Evolutionary conservation across 2,888 invertebrate species (phyloP).

Genomic region (Ashinkailepas kermadecensis): DNA sequence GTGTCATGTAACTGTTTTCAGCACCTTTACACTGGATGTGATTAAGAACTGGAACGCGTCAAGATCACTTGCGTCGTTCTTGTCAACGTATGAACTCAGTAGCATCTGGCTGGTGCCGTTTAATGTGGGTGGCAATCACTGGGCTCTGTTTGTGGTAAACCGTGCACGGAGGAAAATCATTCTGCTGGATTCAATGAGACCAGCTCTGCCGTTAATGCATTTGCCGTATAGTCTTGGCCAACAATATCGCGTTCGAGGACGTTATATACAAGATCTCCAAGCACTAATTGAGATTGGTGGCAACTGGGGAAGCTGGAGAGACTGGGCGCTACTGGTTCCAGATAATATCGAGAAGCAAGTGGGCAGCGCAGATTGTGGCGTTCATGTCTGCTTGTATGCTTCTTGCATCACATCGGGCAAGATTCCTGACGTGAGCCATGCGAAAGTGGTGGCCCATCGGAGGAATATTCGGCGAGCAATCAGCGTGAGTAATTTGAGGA

Average conservation of each 20-base stretch:
- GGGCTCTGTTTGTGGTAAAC: neutral
- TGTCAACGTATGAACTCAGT: neutral
- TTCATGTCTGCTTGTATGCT: neutral
- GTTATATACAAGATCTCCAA: neutral
- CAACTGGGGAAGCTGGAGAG: neutral
- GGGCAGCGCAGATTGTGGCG: neutral
- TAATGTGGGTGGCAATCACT: neutral
- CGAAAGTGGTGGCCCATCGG: neutral
- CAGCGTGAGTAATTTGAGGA: neutral
- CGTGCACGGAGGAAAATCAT: neutral
- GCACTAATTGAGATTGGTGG: neutral
- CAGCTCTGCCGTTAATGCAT: neutral
- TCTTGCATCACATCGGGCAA: neutral
- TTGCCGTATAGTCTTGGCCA: neutral
- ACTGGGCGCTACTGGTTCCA: neutral
- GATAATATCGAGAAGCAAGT: neutral
- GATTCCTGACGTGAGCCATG: neutral
- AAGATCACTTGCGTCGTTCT: neutral
- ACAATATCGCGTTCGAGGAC: neutral
- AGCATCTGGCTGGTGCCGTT: neutral
- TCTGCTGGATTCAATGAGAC: neutral
- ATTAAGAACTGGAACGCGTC: neutral
- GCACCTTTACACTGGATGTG: neutral
- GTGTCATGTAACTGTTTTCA: neutral
- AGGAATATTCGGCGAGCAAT: neutral